Conservation (phyloP, 1,140 invertebrate genomes). For the Hestina assimilis region DNA sequence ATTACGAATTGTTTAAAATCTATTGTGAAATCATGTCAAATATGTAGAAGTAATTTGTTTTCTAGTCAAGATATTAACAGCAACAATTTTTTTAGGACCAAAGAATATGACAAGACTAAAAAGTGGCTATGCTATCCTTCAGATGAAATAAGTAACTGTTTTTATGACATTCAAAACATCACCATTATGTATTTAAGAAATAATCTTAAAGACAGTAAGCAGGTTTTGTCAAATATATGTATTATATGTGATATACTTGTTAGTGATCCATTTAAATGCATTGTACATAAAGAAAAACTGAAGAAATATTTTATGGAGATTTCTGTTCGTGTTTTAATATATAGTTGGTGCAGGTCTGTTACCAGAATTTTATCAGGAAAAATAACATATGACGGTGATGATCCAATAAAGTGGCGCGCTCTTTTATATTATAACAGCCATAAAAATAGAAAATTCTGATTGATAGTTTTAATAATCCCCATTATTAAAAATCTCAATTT, state of each 20-base stretch:
- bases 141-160: conserved; percentile 12
- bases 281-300: background rate
- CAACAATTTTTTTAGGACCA: conserved; percentile 23
- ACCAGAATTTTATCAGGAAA: background rate
- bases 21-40: conserved; percentile 23
- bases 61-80: conserved; percentile 1
- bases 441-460: no score
- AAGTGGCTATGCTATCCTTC: conserved; percentile 30
- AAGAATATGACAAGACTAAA: conserved; percentile 25
- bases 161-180: conserved; percentile 26
- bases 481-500: no score
- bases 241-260: background rate
- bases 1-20: conserved; percentile 32
- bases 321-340: background rate
- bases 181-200: conserved; percentile 13
- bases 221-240: no score
- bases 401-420: background rate
- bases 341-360: background rate
- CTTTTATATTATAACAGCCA: background rate
- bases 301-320: background rate
- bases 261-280: background rate
- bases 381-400: background rate
- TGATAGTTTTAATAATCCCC: no score
- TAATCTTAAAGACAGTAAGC: no score
- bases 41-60: conserved; percentile 9